phyloP scores from a whole-genome alignment of 37 sponge, comb jelly and placozoan genomes.

The Diacarnus erythraeanus region DNA sequence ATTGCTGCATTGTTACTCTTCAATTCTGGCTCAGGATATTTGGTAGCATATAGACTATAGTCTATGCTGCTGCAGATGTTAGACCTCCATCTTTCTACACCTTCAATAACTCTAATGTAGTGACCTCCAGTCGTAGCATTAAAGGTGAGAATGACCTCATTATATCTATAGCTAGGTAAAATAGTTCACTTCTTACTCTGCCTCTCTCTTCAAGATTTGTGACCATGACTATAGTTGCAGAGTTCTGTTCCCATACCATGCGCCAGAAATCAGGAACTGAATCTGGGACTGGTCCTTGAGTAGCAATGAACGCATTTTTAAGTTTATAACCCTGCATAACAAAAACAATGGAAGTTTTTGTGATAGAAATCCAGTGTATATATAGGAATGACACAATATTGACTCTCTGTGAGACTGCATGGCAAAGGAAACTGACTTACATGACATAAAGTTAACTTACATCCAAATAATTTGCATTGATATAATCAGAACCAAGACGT shows the following conservation, averaged over 20 bases:
- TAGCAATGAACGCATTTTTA: slow-evolving; percentile 63
- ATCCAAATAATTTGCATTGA: slow-evolving; percentile 92
- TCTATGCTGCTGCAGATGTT: background rate
- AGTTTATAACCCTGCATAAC: slow-evolving; percentile 39
- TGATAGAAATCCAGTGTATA: background rate
- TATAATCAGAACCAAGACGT: slow-evolving; percentile 83
- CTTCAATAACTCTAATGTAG: too few relatives aligned
- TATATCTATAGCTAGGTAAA: too few relatives aligned
- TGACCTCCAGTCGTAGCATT: too few relatives aligned
- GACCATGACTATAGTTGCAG: slow-evolving; percentile 85
- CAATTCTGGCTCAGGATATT: too few relatives aligned
- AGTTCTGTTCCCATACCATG: slow-evolving; percentile 90
- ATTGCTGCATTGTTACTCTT: too few relatives aligned
- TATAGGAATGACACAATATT: too few relatives aligned
- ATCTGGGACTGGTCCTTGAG: slow-evolving; percentile 86
- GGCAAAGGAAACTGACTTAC: background rate
- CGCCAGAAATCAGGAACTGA: slow-evolving; percentile 90
- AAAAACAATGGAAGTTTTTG: too few relatives aligned
- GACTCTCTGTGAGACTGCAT: too few relatives aligned
- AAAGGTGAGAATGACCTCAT: too few relatives aligned
- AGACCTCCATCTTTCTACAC: background rate
- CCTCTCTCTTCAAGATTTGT: slow-evolving; percentile 91
- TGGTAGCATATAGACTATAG: too few relatives aligned
- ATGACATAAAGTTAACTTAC: too few relatives aligned
- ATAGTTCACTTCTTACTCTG: slow-evolving; percentile 45